These are phyloP conservation scores for Motacilla alba DNA, from an alignment of 2,113 vertebrate species.

Conservation along the genomic window DNA sequence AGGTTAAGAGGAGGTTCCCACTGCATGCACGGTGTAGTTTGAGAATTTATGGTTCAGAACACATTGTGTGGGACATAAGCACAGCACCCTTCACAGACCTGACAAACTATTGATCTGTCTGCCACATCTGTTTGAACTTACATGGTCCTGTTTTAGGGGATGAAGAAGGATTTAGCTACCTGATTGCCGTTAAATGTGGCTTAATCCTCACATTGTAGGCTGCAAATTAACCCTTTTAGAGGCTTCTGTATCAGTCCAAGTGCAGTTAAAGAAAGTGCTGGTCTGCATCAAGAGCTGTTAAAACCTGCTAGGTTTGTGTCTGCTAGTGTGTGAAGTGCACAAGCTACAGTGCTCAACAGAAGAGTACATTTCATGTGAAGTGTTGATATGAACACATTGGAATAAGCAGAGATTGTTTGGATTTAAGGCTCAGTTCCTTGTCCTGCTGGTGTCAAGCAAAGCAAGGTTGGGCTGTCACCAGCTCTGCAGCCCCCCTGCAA, in stretches of 20 bases:
- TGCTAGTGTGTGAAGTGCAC: background rate
- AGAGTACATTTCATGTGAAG: background rate
- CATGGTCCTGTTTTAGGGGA: background rate
- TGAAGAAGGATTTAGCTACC: conserved; percentile 23
- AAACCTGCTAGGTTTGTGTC: background rate
- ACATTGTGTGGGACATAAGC: background rate
- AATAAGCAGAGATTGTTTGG: background rate
- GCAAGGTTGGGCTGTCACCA: background rate
- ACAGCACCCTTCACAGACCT: background rate
- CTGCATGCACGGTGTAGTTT: background rate
- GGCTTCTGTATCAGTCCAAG: background rate
- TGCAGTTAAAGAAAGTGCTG: background rate
- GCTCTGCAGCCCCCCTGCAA: too few relatives aligned
- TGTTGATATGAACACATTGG: background rate
- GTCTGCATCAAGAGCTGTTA: background rate
- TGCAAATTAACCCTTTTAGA: conserved; percentile 31
- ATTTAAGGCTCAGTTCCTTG: background rate
- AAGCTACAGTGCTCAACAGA: background rate
- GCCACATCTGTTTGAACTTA: conserved; percentile 43
- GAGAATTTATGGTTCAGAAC: background rate
- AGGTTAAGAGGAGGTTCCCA: background rate
- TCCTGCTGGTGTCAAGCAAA: background rate
- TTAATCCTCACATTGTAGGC: background rate
- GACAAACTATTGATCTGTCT: background rate
- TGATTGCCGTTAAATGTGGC: conserved; percentile 11